These are phyloP conservation scores for Meda fulgida DNA, from an alignment of 2,797 vertebrate species.

Conservation along the genomic window DNA sequence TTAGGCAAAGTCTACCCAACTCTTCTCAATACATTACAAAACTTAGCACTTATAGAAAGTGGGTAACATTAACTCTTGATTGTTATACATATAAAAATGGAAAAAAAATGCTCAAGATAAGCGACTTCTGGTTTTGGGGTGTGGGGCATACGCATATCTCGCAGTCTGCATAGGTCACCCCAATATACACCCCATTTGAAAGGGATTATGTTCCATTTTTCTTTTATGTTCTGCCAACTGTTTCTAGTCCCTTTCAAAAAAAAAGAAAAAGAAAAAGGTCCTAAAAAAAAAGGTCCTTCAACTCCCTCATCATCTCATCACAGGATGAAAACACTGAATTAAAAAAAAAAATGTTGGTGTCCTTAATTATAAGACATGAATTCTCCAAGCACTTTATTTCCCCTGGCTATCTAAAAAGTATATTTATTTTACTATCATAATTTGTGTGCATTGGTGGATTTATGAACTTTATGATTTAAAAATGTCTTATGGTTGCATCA, in stretches of 20 bases:
- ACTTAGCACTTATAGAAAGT: neutral
- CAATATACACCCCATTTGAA: neutral
- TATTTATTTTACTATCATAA: too few species aligned
- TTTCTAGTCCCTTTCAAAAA: neutral
- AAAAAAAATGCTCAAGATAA: neutral
- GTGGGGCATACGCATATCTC: neutral
- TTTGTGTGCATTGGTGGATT: too few species aligned
- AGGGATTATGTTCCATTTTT: neutral
- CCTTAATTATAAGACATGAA: neutral
- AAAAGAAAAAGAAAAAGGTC: too few species aligned
- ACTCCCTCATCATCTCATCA: neutral
- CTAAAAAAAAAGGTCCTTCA: neutral
- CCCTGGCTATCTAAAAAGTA: neutral
- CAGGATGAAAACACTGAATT: neutral
- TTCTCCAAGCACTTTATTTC: neutral
- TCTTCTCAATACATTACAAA: neutral
- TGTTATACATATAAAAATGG: too few species aligned
- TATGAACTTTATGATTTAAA: too few species aligned
- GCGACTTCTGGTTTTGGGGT: neutral
- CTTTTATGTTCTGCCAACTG: neutral
- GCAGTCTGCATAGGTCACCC: neutral
- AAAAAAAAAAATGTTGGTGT: neutral
- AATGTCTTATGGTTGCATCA: too few species aligned
- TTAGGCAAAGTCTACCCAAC: neutral
- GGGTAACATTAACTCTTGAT: too few species aligned